Conservation (phyloP, 2,888 invertebrate species). For the Drosophila hamatofila region DNA sequence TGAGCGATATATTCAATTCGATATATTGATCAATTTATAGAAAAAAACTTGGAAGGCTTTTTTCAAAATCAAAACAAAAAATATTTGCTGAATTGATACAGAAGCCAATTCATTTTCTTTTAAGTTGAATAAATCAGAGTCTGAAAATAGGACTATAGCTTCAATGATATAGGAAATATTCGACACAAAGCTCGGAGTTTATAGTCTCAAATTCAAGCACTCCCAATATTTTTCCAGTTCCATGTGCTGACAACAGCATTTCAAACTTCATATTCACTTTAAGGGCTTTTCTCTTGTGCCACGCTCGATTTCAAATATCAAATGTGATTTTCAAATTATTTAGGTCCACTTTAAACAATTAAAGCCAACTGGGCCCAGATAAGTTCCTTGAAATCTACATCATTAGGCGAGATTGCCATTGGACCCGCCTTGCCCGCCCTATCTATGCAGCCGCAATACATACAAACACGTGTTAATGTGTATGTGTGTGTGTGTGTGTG, state of each 20-base stretch:
- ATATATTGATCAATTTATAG: too few relatives aligned
- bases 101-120: neutral
- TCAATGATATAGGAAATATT: neutral
- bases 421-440: neutral
- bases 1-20: neutral
- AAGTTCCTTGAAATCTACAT: neutral
- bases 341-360: neutral
- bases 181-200: neutral
- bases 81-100: neutral
- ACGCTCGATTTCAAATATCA: neutral
- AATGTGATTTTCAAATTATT: neutral
- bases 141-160: neutral
- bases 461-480: neutral
- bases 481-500: neutral
- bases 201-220: neutral
- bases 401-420: constrained; percentile 1
- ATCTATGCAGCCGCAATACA: neutral
- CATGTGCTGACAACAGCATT: neutral
- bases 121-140: neutral
- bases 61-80: neutral
- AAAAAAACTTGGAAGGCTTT: too few relatives aligned
- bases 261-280: neutral
- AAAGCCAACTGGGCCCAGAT: neutral
- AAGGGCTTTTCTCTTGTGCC: neutral
- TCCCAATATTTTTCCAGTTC: neutral